Conservation (phyloP, 2,797 vertebrate genomes). For the Mormyrus hasselquistii region DNA sequence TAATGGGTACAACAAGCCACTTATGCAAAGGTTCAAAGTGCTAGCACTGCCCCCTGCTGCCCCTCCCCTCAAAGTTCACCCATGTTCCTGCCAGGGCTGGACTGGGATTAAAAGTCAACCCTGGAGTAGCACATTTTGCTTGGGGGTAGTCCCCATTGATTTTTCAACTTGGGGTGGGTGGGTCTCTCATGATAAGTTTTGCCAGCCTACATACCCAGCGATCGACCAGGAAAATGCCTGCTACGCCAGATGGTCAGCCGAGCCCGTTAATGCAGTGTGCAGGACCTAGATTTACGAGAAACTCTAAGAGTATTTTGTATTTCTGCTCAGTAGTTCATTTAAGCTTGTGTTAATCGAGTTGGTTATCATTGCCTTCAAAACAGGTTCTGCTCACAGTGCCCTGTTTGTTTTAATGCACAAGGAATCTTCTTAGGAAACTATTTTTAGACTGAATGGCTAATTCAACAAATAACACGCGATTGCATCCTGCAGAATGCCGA, state of each 20-base stretch:
- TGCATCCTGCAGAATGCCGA: neutral
- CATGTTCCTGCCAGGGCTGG: neutral
- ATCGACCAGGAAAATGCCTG: neutral
- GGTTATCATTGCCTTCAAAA: neutral
- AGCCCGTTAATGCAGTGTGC: neutral
- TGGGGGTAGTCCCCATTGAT: neutral
- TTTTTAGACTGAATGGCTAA: neutral
- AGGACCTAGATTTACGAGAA: neutral
- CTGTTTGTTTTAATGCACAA: neutral
- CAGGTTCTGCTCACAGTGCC: neutral
- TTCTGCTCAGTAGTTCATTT: neutral
- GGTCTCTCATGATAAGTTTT: neutral
- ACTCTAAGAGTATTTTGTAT: neutral
- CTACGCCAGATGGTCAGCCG: neutral
- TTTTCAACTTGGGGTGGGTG: neutral
- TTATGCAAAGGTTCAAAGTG: neutral
- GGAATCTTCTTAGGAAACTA: neutral
- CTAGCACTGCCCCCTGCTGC: neutral
- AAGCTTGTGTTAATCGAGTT: neutral
- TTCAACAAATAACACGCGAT: neutral
- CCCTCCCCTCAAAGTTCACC: neutral
- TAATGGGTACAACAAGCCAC: neutral
- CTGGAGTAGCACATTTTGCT: neutral
- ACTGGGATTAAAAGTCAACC: neutral
- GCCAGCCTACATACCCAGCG: neutral